These are phyloP conservation scores for Oncorhynchus gorbuscha DNA, from an alignment of 2,113 vertebrate species.

Conservation along the genomic window DNA sequence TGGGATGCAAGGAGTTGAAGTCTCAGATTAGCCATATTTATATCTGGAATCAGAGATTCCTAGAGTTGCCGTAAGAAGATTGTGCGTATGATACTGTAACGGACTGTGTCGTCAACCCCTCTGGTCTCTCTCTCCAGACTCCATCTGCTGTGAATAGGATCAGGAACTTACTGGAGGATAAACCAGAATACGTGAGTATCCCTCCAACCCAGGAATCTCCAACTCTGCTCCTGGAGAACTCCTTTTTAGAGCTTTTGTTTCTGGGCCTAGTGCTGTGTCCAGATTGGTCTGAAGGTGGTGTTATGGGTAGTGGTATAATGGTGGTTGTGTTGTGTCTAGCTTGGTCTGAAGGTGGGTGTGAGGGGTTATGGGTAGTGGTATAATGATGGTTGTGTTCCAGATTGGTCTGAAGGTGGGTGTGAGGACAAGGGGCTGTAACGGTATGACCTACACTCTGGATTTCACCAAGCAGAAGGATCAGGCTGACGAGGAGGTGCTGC, in stretches of 20 bases:
- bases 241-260: too few relatives aligned
- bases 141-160: slow-evolving; percentile 92
- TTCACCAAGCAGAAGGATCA: slow-evolving; percentile 88
- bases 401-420: slow-evolving; percentile 73
- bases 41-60: too few relatives aligned
- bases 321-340: slow-evolving; percentile 61
- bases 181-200: slow-evolving; percentile 90
- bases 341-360: slow-evolving; percentile 61
- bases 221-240: too few relatives aligned
- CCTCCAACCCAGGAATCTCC: neutral
- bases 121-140: slow-evolving; percentile 75
- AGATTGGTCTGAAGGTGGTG: neutral
- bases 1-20: too few relatives aligned
- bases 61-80: too few relatives aligned
- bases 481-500: slow-evolving; percentile 93
- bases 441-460: slow-evolving; percentile 92
- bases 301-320: slow-evolving; percentile 30
- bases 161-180: slow-evolving; percentile 84
- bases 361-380: too few relatives aligned
- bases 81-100: too few relatives aligned
- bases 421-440: slow-evolving; percentile 94
- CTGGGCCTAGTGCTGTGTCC: too few relatives aligned
- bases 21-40: too few relatives aligned
- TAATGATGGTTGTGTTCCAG: too few relatives aligned
- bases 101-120: neutral